Conservation (phyloP, 30 jellyfish, hydroid and myxozoan genomes). For the Nemopilema nomurai region DNA sequence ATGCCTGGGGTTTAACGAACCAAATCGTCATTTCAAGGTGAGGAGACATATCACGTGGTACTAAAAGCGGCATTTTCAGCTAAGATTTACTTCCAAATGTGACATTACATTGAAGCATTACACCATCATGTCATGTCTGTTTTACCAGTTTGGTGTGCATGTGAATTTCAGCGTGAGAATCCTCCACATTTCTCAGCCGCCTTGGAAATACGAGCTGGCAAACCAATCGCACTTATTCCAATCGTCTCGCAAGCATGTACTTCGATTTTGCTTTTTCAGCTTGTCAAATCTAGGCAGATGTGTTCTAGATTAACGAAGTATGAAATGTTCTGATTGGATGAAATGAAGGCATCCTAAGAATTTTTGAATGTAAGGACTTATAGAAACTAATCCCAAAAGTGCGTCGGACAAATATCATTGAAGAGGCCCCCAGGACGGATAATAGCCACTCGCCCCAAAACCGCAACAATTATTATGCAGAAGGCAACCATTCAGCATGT, state of each 20-base stretch:
- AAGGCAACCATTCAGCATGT: no score
- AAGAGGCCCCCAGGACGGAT: not conserved
- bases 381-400: not conserved
- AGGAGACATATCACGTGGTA: no score
- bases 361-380: not conserved
- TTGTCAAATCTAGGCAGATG: not conserved
- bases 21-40: no score
- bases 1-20: no score
- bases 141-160: no score
- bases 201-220: not conserved
- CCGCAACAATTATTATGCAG: no score
- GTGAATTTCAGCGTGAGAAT: no score
- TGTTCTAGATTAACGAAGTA: not conserved
- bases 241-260: not conserved
- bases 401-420: not conserved
- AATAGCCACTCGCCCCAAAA: not conserved
- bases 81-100: no score
- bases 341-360: constrained; percentile 5
- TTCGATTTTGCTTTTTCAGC: constrained; percentile 8
- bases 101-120: no score
- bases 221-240: not conserved
- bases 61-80: no score
- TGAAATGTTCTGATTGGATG: not conserved
- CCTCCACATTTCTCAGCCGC: no score
- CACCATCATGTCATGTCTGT: no score